Percentiles rank a stretch among this genome's conserved stretches.
Conservation (phyloP, 2,888 invertebrate genomes). For the Aleiodes leptofemur region DNA sequence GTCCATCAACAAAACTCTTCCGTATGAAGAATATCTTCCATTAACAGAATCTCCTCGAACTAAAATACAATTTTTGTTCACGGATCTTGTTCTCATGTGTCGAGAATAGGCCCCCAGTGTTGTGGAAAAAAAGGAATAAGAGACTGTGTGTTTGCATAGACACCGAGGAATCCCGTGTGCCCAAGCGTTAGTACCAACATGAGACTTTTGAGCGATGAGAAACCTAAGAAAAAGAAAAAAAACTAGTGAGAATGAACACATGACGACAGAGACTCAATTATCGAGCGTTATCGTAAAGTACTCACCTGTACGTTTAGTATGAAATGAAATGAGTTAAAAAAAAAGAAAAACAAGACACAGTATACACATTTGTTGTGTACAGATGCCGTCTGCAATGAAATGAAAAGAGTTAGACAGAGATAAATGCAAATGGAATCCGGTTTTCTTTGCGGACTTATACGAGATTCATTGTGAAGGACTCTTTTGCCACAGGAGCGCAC, state of each 20-base stretch:
- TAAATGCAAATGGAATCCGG: slow-evolving; percentile 26
- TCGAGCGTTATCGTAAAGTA: slow-evolving; percentile 19
- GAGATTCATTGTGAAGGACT: slow-evolving; percentile 37
- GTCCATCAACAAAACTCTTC: too few relatives aligned
- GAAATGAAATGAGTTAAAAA: neutral
- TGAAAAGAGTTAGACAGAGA: neutral
- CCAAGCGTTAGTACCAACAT: too few relatives aligned
- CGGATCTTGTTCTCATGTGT: too few relatives aligned
- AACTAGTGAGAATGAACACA: slow-evolving; percentile 14
- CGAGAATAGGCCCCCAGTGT: too few relatives aligned
- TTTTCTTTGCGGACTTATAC: slow-evolving; percentile 20
- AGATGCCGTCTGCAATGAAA: slow-evolving; percentile 3
- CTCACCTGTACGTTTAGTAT: slow-evolving; percentile 22
- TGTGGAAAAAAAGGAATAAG: too few relatives aligned
- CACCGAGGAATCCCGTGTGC: too few relatives aligned
- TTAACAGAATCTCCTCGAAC: too few relatives aligned
- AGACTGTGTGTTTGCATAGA: too few relatives aligned
- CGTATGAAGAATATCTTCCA: too few relatives aligned
- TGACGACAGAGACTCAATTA: slow-evolving; percentile 11
- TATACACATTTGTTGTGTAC: slow-evolving; percentile 24
- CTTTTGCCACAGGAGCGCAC: slow-evolving; percentile 29
- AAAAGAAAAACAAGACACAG: neutral
- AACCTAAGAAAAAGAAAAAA: neutral
- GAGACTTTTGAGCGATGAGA: too few relatives aligned
- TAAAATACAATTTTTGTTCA: too few relatives aligned